phyloP scores from a whole-genome alignment of 2,797 vertebrate genomes.

The Spatula clypeata region DNA sequence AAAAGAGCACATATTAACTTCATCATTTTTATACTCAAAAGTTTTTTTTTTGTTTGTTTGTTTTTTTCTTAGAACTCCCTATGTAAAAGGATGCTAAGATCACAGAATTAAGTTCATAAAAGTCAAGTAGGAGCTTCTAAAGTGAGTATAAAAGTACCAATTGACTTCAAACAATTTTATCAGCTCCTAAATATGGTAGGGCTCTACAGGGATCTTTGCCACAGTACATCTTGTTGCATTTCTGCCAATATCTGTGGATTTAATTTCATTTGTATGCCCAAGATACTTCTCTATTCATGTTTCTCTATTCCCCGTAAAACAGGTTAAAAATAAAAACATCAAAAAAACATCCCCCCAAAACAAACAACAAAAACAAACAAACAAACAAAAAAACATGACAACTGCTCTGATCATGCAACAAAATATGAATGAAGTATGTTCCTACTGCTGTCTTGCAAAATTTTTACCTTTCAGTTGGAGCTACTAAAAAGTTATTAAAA shows the following conservation, averaged over 20 bases:
- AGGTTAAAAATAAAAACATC: neutral
- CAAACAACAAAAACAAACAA: neutral
- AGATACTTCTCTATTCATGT: neutral
- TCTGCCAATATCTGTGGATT: neutral
- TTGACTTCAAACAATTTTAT: neutral
- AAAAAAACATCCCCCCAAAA: too few relatives aligned
- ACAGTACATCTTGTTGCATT: neutral
- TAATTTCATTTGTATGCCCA: neutral
- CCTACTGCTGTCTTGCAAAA: neutral
- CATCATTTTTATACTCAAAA: neutral
- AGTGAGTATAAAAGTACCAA: neutral
- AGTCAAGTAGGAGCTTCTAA: neutral
- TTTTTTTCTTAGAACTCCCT: neutral
- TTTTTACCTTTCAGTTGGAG: neutral
- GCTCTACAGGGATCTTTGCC: neutral
- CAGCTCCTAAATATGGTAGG: neutral
- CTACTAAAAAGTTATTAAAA: neutral
- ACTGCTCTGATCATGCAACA: neutral
- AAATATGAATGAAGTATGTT: neutral
- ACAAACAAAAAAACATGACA: neutral
- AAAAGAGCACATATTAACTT: neutral
- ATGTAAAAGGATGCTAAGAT: neutral
- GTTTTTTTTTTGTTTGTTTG: neutral
- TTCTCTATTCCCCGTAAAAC: neutral
- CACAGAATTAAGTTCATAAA: neutral